These are phyloP conservation scores for Linnaemya vulpina DNA, from an alignment of 2,888 invertebrate species.

Conservation along the genomic window DNA sequence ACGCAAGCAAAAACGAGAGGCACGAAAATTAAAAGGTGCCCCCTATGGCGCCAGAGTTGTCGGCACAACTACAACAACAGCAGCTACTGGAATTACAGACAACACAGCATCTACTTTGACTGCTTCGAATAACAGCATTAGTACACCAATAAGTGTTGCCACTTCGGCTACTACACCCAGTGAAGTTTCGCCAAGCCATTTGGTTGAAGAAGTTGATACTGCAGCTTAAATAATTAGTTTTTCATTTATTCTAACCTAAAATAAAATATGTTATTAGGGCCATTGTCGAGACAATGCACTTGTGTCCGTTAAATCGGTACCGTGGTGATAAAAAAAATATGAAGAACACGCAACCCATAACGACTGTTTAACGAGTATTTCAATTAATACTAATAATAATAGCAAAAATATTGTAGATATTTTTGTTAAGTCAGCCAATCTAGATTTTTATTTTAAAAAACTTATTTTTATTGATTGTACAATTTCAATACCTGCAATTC, in stretches of 20 bases:
- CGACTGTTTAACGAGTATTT: conserved; percentile 13
- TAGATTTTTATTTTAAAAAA: conserved; percentile 8
- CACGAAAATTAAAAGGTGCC: conserved; percentile 87
- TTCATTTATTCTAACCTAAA: conserved; percentile 12
- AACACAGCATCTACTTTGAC: conserved; percentile 65
- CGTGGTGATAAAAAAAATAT: not conserved
- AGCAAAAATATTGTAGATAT: conserved; percentile 27
- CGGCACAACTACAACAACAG: conserved; percentile 70
- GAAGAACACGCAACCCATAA: conserved; percentile 14
- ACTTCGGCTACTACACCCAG: conserved; percentile 76
- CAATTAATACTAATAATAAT: conserved; percentile 12
- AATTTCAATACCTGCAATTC: conserved; percentile 37
- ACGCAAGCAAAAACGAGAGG: conserved; percentile 91
- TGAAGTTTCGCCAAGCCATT: conserved; percentile 82
- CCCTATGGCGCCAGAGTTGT: conserved; percentile 84
- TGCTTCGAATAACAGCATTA: conserved; percentile 59
- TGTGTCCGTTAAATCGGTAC: no score
- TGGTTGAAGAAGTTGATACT: conserved; percentile 83
- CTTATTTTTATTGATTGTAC: not conserved
- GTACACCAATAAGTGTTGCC: conserved; percentile 74
- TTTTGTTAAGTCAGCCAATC: conserved; percentile 27
- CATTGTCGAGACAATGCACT: no score
- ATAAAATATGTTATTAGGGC: no score
- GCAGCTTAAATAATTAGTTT: conserved; percentile 78
- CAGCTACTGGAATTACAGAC: conserved; percentile 67